Conservation (phyloP, 1,140 invertebrate genomes). For the Drosophila sturtevanti region DNA sequence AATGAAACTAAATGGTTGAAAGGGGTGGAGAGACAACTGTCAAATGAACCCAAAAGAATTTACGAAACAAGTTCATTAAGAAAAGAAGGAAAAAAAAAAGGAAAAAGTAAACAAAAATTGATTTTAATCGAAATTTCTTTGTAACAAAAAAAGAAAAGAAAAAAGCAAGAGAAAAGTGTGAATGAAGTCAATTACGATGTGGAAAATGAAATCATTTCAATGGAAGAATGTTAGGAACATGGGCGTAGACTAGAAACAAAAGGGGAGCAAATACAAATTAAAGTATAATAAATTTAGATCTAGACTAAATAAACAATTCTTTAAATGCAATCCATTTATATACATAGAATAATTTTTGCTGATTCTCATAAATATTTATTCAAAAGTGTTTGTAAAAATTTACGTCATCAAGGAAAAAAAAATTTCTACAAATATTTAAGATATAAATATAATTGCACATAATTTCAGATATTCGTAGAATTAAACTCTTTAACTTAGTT, state of each 20-base stretch:
- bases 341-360: too few relatives aligned
- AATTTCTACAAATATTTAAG: too few relatives aligned
- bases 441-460: too few relatives aligned
- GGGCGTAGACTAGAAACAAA: neutral
- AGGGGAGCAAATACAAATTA: too few relatives aligned
- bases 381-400: too few relatives aligned
- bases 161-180: constrained; percentile 52
- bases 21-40: constrained; percentile 27
- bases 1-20: constrained; percentile 37
- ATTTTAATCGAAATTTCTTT: constrained; percentile 67
- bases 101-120: constrained; percentile 33
- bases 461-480: too few relatives aligned
- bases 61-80: constrained; percentile 68
- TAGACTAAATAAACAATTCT: too few relatives aligned
- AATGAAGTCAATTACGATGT: constrained; percentile 66
- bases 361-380: too few relatives aligned
- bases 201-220: constrained; percentile 41
- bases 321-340: too few relatives aligned
- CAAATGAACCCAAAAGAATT: constrained; percentile 33
- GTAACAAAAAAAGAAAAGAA: constrained; percentile 40
- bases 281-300: too few relatives aligned
- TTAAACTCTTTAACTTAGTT: too few relatives aligned
- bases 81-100: constrained; percentile 14
- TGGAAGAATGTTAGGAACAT: constrained; percentile 37
- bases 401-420: too few relatives aligned